Conservation (phyloP, 2,888 invertebrate genomes). For the Dastarcus helophoroides region DNA sequence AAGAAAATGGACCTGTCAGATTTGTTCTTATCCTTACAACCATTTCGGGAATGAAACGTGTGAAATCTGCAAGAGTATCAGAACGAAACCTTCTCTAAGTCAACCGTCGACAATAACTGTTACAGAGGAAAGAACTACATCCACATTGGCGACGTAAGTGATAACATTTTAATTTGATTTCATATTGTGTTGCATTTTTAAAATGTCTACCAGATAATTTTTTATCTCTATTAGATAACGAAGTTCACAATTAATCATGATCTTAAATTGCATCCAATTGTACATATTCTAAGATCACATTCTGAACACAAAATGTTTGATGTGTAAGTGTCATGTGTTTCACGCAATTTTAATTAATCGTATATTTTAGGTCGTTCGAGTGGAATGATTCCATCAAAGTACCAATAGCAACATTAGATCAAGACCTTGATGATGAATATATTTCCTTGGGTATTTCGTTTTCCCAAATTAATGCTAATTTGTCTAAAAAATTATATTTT, state of each 20-base stretch:
- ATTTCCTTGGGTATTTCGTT: conserved; percentile 44
- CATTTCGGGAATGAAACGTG: conserved; percentile 68
- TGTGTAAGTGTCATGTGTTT: no score
- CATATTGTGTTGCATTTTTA: background rate
- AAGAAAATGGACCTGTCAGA: conserved; percentile 77
- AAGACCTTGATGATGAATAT: conserved; percentile 59
- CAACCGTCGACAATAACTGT: conserved; percentile 62
- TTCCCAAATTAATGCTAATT: no score
- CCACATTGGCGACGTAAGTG: conserved; percentile 13
- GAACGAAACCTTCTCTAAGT: conserved; percentile 48
- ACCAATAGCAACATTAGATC: conserved; percentile 56
- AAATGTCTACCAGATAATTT: no score
- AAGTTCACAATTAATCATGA: background rate
- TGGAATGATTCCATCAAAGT: conserved; percentile 35
- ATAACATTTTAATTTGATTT: conserved; percentile 2
- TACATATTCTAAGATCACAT: no score
- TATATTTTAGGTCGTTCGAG: conserved; percentile 30
- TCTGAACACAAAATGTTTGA: no score
- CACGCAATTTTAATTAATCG: no score
- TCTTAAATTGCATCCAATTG: no score
- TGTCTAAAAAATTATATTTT: conserved; percentile 1
- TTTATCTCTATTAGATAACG: background rate
- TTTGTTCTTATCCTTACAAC: conserved; percentile 83
- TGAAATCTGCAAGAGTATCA: conserved; percentile 66
- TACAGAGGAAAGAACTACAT: conserved; percentile 39